These are phyloP conservation scores for Lepidocyrtoides sp. DNA, from an alignment of 2,888 invertebrate species.

Conservation along the genomic window DNA sequence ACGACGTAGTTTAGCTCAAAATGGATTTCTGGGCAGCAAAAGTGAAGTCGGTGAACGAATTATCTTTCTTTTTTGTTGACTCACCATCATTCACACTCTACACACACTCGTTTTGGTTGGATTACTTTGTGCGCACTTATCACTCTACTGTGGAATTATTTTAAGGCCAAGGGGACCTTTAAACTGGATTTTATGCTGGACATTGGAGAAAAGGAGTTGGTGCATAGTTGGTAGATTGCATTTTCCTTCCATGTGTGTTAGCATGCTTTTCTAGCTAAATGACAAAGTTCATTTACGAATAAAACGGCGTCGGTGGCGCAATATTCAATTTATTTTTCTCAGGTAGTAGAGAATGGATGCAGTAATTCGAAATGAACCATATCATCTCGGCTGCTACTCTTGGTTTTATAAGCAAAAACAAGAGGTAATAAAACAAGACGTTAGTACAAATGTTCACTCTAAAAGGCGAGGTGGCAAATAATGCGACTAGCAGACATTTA, in stretches of 20 bases:
- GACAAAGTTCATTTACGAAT: conserved; percentile 29
- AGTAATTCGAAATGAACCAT: conserved; percentile 59
- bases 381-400: background rate
- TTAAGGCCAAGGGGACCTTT: conserved; percentile 62
- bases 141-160: background rate
- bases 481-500: too few species aligned
- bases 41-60: background rate
- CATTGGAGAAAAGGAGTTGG: conserved; percentile 47
- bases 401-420: background rate
- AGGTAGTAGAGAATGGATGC: conserved; percentile 44
- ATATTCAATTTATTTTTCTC: background rate
- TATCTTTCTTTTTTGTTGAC: background rate
- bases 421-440: too few species aligned
- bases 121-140: background rate
- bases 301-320: background rate
- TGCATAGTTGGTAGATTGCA: conserved; percentile 15
- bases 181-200: conserved; percentile 57
- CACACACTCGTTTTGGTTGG: background rate
- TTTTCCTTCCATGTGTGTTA: background rate
- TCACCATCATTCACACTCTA: background rate
- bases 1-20: background rate
- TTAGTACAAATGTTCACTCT: too few species aligned
- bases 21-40: background rate
- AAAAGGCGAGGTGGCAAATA: too few species aligned
- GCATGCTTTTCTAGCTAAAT: background rate